Conservation (phyloP, 1,140 invertebrate species). For the Eriosoma lanigerum region DNA sequence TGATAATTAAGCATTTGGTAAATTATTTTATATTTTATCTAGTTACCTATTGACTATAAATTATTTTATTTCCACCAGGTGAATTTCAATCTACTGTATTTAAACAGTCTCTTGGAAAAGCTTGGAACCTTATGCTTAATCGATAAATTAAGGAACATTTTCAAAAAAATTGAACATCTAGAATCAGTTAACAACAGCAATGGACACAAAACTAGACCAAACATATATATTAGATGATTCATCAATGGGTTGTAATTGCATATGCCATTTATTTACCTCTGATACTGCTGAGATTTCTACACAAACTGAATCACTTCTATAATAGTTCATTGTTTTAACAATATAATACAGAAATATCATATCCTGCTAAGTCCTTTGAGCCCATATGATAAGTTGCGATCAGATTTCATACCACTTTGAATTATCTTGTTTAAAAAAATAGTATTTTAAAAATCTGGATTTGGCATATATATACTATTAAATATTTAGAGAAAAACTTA, state of each 20-base stretch:
- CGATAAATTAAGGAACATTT: conserved; percentile 76
- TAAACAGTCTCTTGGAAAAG: too few species aligned
- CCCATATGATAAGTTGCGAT: not conserved
- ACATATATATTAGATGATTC: conserved; percentile 16
- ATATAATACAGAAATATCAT: not conserved
- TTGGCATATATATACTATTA: not conserved
- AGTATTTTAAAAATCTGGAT: conserved; percentile 14
- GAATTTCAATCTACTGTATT: conserved; percentile 9
- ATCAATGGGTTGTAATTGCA: conserved; percentile 18
- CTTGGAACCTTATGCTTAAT: conserved; percentile 84
- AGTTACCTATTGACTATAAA: not conserved
- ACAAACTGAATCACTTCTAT: conserved; percentile 34
- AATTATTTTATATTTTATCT: conserved; percentile 22
- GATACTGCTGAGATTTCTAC: conserved; percentile 33
- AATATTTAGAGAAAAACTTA: conserved; percentile 23
- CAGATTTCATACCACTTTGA: conserved; percentile 2
- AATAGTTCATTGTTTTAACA: conserved; percentile 1
- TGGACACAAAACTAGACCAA: conserved; percentile 37
- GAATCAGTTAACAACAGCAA: conserved; percentile 81
- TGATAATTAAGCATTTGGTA: conserved; percentile 67
- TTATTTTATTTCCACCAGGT: not conserved
- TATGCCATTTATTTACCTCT: conserved; percentile 12
- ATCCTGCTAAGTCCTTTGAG: not conserved
- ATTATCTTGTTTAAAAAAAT: too few species aligned
- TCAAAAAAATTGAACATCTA: conserved; percentile 83